Evolutionary conservation across 2,113 vertebrate species (phyloP).

Genomic region (Austrofundulus limnaeus): DNA sequence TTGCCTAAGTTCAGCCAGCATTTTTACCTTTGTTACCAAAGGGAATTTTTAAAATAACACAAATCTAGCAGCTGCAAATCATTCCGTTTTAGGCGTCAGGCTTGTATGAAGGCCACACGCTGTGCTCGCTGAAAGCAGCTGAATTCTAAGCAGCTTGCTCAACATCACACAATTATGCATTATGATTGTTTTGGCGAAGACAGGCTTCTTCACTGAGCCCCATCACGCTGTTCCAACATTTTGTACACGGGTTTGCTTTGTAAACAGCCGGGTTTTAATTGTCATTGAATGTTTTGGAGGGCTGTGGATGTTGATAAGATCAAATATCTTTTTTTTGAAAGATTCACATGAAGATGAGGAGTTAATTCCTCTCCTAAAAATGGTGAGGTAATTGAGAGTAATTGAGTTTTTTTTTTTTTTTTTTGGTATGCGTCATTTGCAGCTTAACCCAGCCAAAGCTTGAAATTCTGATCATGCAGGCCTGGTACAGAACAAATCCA

Average conservation of each 20-base stretch:
- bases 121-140: constrained; percentile 33
- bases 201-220: constrained; percentile 17
- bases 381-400: neutral
- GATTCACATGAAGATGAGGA: neutral
- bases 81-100: constrained; percentile 21
- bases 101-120: constrained; percentile 29
- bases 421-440: no score
- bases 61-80: constrained; percentile 24
- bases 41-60: constrained; percentile 33
- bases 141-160: constrained; percentile 39
- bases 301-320: constrained; percentile 4
- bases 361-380: neutral
- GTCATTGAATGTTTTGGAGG: constrained; percentile 4
- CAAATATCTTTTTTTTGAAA: constrained; percentile 5
- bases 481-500: no score
- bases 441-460: neutral
- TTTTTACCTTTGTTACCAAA: constrained; percentile 38
- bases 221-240: neutral
- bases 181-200: constrained; percentile 31
- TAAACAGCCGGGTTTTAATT: constrained; percentile 21
- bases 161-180: constrained; percentile 34
- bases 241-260: constrained; percentile 12
- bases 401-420: neutral
- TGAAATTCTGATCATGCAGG: neutral
- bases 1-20: constrained; percentile 36